Evolutionary conservation across 2,797 vertebrate genomes (phyloP).

Genomic region (Acanthurus tractus): DNA sequence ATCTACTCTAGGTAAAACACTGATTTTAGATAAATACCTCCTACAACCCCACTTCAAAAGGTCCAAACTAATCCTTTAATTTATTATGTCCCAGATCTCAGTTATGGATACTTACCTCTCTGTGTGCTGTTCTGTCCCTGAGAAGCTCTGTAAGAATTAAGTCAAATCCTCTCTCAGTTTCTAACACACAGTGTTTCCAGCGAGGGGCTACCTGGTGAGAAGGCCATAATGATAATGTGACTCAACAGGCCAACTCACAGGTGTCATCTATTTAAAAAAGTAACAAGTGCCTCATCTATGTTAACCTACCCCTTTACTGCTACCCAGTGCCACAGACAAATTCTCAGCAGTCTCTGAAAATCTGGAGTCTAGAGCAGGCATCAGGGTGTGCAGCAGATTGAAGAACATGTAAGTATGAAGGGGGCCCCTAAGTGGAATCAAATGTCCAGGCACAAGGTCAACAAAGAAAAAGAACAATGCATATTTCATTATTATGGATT

Average conservation of each 20-base stretch:
- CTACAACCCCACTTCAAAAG: too few relatives aligned
- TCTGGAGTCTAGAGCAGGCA: slow-evolving; percentile 84
- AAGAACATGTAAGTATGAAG: slow-evolving; percentile 86
- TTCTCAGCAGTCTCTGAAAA: slow-evolving; percentile 77
- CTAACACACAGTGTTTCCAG: slow-evolving; percentile 82
- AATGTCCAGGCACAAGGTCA: slow-evolving; percentile 18
- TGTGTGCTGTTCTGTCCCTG: slow-evolving; percentile 57
- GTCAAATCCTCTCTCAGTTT: slow-evolving; percentile 83
- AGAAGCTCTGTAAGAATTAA: slow-evolving; percentile 74
- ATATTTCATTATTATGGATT: slow-evolving; percentile 3
- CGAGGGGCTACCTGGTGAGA: slow-evolving; percentile 75
- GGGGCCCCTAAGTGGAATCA: slow-evolving; percentile 65
- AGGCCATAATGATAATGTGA: slow-evolving; percentile 20
- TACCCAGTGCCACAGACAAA: slow-evolving; percentile 67
- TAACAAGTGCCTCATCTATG: not conserved
- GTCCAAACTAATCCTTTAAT: not conserved
- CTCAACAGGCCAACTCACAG: slow-evolving; percentile 13
- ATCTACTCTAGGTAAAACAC: too few relatives aligned
- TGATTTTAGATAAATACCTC: too few relatives aligned
- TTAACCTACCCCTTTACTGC: slow-evolving; percentile 68
- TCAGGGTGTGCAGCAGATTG: slow-evolving; percentile 84
- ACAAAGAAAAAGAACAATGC: not conserved
- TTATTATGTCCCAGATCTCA: not conserved
- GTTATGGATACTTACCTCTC: slow-evolving; percentile 67
- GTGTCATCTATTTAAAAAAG: not conserved